A percentile compares a stretch with the other conserved stretches of the same genome.
Evolutionary conservation across 1,140 invertebrate species (phyloP).

Genomic region (Ceratina japonica): DNA sequence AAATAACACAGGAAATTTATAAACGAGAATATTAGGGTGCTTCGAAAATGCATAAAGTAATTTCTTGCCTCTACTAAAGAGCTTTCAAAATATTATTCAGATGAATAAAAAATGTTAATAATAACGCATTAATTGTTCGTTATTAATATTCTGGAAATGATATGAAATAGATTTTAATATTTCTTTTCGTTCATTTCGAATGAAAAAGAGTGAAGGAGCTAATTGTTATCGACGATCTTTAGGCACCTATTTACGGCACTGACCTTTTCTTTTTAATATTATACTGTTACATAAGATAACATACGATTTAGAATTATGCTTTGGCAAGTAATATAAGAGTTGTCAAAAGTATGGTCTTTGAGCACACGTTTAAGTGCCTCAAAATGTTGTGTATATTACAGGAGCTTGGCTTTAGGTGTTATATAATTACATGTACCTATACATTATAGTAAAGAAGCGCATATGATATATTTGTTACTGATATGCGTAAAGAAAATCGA

Average conservation of each 20-base stretch:
- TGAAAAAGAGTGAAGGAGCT: conserved; percentile 62
- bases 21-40: conserved; percentile 9
- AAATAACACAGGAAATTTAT: neutral
- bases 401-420: conserved; percentile 73
- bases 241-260: conserved; percentile 69
- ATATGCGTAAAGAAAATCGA: conserved; percentile 76
- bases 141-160: conserved; percentile 74
- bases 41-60: conserved; percentile 50
- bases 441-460: conserved; percentile 75
- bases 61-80: conserved; percentile 42
- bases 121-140: conserved; percentile 35
- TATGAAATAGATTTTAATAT: conserved; percentile 44
- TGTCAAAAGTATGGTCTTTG: conserved; percentile 76
- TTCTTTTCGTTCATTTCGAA: conserved; percentile 44
- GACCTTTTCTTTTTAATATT: conserved; percentile 71
- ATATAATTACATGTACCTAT: conserved; percentile 78
- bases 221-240: conserved; percentile 53
- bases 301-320: conserved; percentile 77
- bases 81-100: conserved; percentile 40
- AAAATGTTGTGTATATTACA: conserved; percentile 79
- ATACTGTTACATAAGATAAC: conserved; percentile 73
- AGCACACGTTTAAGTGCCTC: conserved; percentile 80
- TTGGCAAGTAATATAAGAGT: conserved; percentile 74
- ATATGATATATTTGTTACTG: conserved; percentile 80
- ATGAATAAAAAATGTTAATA: conserved; percentile 16